Conservation (phyloP, 2,113 vertebrate genomes). For the Anhinga anhinga region DNA sequence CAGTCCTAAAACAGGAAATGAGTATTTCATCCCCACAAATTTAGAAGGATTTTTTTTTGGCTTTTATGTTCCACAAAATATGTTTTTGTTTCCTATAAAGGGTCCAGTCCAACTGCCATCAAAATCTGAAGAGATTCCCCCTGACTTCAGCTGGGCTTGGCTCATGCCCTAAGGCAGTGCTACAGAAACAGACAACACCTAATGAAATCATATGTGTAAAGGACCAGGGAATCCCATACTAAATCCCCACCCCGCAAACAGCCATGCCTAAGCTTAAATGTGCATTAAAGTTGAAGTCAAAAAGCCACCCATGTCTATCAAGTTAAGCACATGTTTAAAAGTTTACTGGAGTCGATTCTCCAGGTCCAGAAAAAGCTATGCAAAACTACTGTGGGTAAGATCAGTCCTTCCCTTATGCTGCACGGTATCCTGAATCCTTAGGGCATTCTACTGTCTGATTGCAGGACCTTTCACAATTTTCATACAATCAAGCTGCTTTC, state of each 20-base stretch:
- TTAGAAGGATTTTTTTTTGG: slow-evolving; percentile 26
- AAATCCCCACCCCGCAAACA: slow-evolving; percentile 26
- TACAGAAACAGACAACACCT: slow-evolving; percentile 40
- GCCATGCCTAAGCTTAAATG: slow-evolving; percentile 27
- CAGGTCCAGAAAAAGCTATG: not conserved
- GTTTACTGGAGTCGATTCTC: not conserved
- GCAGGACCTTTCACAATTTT: not conserved
- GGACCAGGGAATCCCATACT: slow-evolving; percentile 16
- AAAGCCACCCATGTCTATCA: slow-evolving; percentile 22
- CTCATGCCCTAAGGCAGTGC: slow-evolving; percentile 2
- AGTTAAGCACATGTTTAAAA: slow-evolving; percentile 20
- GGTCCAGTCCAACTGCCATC: not conserved
- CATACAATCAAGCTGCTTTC: not conserved
- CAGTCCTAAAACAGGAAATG: slow-evolving; percentile 56
- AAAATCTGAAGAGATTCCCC: slow-evolving; percentile 27
- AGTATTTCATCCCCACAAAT: slow-evolving; percentile 57
- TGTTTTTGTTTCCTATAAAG: slow-evolving; percentile 47
- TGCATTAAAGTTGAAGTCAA: slow-evolving; percentile 29
- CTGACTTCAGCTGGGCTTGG: slow-evolving; percentile 19
- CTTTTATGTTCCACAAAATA: slow-evolving; percentile 53
- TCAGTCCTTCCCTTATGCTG: not conserved
- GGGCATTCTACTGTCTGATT: not conserved
- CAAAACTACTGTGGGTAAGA: not conserved
- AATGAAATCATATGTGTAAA: slow-evolving; percentile 50
- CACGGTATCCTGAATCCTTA: not conserved